phyloP scores from a whole-genome alignment of 2,888 invertebrate species.

The Drosophila robusta region DNA sequence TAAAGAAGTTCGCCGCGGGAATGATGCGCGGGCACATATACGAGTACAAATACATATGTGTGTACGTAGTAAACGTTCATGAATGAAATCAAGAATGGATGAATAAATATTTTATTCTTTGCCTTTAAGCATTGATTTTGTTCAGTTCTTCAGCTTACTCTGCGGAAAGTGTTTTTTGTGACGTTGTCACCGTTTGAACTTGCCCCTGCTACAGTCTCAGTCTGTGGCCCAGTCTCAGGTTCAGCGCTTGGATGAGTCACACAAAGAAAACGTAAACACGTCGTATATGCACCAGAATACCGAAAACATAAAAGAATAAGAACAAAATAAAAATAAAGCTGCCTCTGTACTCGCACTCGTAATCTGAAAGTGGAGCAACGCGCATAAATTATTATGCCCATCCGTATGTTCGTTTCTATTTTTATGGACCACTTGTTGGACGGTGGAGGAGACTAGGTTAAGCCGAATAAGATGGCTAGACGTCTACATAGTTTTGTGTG shows the following conservation, averaged over 20 bases:
- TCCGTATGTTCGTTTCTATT: constrained; percentile 58
- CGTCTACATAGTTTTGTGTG: constrained; percentile 46
- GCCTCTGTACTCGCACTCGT: constrained; percentile 36
- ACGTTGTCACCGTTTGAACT: constrained; percentile 35
- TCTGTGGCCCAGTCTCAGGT: constrained; percentile 17
- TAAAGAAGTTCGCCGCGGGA: constrained; percentile 46
- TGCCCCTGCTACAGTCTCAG: constrained; percentile 12
- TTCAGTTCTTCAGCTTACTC: constrained; percentile 14
- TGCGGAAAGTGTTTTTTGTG: constrained; percentile 33
- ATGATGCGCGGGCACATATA: constrained; percentile 43
- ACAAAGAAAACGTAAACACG: constrained; percentile 63
- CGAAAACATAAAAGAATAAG: constrained; percentile 60
- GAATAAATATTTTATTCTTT: constrained; percentile 78
- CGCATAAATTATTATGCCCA: constrained; percentile 68
- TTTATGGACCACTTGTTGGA: constrained; percentile 71
- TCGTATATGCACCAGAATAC: constrained; percentile 55
- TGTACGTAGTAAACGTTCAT: constrained; percentile 63
- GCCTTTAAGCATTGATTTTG: constrained; percentile 64
- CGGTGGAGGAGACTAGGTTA: constrained; percentile 56
- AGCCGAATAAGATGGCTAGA: constrained; percentile 54
- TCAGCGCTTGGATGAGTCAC: constrained; percentile 46
- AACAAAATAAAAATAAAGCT: constrained; percentile 65
- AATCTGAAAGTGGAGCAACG: constrained; percentile 47
- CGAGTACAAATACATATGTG: constrained; percentile 26
- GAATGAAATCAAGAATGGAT: constrained; percentile 78